phyloP scores from a whole-genome alignment of 2,113 vertebrate species.

The Tychaedon coryphoeus region DNA sequence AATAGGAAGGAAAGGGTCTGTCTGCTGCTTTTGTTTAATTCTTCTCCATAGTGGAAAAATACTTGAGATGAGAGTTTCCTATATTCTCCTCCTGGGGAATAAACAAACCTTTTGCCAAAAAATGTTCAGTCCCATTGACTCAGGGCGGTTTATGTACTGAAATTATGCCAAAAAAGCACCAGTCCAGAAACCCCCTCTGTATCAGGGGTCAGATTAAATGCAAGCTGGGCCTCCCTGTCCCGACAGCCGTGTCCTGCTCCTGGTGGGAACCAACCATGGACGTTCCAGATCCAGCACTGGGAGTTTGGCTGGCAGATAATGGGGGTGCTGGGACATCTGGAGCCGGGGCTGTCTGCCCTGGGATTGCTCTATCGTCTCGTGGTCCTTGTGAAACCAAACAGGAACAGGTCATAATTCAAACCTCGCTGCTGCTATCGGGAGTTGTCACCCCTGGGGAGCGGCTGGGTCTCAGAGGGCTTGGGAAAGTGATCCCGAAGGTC shows the following conservation, averaged over 20 bases:
- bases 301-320: background rate
- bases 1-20: background rate
- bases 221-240: accelerated
- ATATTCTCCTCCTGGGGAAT: background rate
- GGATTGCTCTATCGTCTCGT: background rate
- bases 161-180: background rate
- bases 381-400: background rate
- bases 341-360: background rate
- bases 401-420: constrained; percentile 50
- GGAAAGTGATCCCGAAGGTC: constrained; percentile 47
- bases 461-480: background rate
- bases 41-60: background rate
- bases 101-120: constrained; percentile 43
- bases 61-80: background rate
- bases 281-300: background rate
- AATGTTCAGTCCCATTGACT: background rate
- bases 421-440: background rate
- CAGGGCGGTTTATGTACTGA: background rate
- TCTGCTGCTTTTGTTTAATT: background rate
- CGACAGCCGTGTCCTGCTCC: background rate
- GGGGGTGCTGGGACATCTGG: background rate
- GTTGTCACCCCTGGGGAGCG: background rate
- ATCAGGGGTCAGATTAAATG: background rate
- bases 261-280: background rate
- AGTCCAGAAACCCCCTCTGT: background rate